Conservation (phyloP, 64 coral and sea anemone genomes). For the Acropora yongei region DNA sequence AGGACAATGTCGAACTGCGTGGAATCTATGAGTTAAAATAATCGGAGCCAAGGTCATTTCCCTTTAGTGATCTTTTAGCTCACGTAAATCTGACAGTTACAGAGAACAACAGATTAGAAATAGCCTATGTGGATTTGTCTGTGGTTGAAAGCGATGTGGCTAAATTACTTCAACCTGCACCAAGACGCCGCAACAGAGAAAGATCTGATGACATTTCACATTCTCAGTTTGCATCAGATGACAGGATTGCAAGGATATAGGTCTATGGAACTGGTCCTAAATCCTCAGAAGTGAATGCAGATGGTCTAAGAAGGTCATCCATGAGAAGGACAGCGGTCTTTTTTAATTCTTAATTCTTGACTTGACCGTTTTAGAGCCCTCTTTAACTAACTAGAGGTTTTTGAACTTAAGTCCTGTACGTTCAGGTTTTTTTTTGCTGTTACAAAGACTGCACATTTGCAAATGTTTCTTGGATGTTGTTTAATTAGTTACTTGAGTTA, state of each 20-base stretch:
- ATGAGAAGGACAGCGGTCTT: background rate
- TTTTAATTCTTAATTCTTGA: constrained; percentile 1
- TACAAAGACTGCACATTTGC: too few relatives aligned
- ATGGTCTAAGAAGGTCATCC: background rate
- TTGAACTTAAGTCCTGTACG: too few relatives aligned
- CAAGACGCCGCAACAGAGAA: background rate
- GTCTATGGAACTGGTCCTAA: background rate
- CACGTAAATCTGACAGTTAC: too few relatives aligned
- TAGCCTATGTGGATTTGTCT: background rate
- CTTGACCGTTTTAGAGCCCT: too few relatives aligned
- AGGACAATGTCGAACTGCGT: too few relatives aligned
- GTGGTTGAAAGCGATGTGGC: background rate
- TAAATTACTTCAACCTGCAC: background rate
- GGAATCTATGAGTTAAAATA: background rate
- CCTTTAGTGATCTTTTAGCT: background rate
- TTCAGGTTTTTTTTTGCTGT: too few relatives aligned
- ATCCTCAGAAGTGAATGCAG: too few relatives aligned
- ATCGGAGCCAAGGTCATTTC: background rate
- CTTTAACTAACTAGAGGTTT: too few relatives aligned
- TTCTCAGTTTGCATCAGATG: too few relatives aligned
- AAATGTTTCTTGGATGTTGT: too few relatives aligned
- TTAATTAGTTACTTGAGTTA: too few relatives aligned
- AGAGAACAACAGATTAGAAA: constrained; percentile 6
- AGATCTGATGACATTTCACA: background rate
- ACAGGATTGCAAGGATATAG: constrained; percentile 1